These are phyloP conservation scores for Gastracanthus pulcherrimus DNA, from an alignment of 2,888 invertebrate species.

Conservation along the genomic window DNA sequence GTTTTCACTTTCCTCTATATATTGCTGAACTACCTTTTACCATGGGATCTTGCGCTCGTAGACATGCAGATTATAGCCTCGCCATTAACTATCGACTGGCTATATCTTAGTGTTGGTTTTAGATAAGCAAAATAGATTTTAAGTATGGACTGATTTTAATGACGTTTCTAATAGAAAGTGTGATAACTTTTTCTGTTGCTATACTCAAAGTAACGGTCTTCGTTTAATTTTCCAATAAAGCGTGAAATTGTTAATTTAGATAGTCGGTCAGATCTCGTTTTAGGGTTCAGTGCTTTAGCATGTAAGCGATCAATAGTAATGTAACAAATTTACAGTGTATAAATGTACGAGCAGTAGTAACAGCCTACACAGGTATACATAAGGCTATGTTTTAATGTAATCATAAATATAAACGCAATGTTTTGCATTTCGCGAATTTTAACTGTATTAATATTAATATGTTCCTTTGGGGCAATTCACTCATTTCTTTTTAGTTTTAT, in stretches of 20 bases:
- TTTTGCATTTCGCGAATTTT: too few relatives aligned
- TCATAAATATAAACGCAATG: too few relatives aligned
- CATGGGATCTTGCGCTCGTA: not conserved
- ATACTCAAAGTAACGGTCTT: not conserved
- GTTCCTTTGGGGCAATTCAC: too few relatives aligned
- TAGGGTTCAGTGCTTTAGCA: not conserved
- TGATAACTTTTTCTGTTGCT: not conserved
- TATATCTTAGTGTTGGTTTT: not conserved
- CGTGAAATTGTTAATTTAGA: not conserved
- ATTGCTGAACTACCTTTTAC: not conserved
- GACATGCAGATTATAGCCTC: conserved; percentile 6
- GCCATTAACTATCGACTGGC: not conserved
- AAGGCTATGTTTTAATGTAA: too few relatives aligned
- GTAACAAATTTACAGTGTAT: too few relatives aligned
- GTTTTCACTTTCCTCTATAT: conserved; percentile 27
- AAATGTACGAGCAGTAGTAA: too few relatives aligned
- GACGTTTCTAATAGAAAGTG: conserved; percentile 37
- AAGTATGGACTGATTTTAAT: not conserved
- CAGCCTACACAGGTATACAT: too few relatives aligned
- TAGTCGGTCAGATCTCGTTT: not conserved
- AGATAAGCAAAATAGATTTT: not conserved
- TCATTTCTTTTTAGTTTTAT: too few relatives aligned
- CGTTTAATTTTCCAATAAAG: not conserved
- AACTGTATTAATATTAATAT: too few relatives aligned
- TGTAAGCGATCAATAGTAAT: not conserved